Conservation (phyloP, 2,113 vertebrate genomes). For the Dipodomys merriami region DNA sequence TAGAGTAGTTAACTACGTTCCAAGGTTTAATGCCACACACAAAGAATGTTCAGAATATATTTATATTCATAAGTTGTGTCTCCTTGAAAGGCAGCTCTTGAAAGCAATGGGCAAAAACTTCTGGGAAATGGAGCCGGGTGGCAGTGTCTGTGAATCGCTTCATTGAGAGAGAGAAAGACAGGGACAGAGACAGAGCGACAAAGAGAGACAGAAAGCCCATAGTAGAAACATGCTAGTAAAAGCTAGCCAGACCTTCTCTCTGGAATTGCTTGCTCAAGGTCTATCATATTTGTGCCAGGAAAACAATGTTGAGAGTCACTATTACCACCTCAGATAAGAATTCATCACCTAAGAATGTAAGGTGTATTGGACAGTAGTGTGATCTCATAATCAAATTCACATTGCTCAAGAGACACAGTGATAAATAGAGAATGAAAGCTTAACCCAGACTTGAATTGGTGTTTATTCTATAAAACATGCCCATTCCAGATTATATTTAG, state of each 20-base stretch:
- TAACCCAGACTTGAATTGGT: not conserved
- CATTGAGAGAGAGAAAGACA: not conserved
- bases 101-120: constrained; percentile 47
- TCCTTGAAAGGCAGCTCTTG: constrained; percentile 66
- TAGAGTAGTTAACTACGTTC: constrained; percentile 71
- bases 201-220: no score
- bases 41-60: constrained; percentile 63
- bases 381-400: not conserved
- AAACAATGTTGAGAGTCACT: constrained; percentile 1
- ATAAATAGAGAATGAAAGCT: not conserved
- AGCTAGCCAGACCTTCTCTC: constrained; percentile 40
- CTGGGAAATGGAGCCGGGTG: not conserved
- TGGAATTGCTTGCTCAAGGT: constrained; percentile 30
- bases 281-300: not conserved
- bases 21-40: constrained; percentile 57
- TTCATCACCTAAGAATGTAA: not conserved
- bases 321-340: constrained; percentile 34
- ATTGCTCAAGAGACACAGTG: not conserved
- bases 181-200: no score
- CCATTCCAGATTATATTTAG: constrained; percentile 3
- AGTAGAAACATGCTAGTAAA: constrained; percentile 62
- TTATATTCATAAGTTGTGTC: constrained; percentile 60
- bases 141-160: constrained; percentile 31
- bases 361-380: not conserved
- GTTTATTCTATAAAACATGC: not conserved